Base-by-base conservation (phyloP, 2,113 vertebrate species). In the Pseudorhombus dupliciocellatus region DNA sequence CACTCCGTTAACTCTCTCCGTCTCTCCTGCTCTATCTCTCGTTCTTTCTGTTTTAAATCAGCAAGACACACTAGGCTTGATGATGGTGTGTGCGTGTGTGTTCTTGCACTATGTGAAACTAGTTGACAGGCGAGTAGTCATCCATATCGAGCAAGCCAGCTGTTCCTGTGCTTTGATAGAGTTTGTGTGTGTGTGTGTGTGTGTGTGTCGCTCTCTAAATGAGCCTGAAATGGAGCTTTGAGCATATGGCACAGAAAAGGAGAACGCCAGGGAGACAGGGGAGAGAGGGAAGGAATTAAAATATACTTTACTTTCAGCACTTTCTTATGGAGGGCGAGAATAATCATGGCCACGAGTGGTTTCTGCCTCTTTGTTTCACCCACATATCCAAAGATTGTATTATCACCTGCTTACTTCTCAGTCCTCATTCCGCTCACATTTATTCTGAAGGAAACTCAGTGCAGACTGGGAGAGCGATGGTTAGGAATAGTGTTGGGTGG, bases 71-170 rank as follows among this genome's bases (percentile, higher is more conserved):
- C 54, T 31, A 48, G 53, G 62, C 68, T 80, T 74, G 69, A 81
- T 80, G 73, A 64, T 66, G 64, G 31, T 65, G 65, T 70, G 21
- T 54, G 69, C 37, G 57, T 60, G 54, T 63, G 66, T 58, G 53
- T 52, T 26, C 58, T 59, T 42, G 62, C 26, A 15, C 16, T 51
- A 50, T 64, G 53, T 77, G 67, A 82, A 80, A 74, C 70, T 70
- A 63, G 83, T 84, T 90, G 89, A 88, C 88, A 87, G 78, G 85
- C 72, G 37, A 80, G 88, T 84, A 90, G 85, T 87, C 86, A 87
- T 88, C 88, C 88, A 87, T 90, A 88, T 89, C 83, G 79, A 85
- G 84, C 63, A 52, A 75, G 84, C 85, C 90, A 91, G 90, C 86
- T 91, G 89, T 87, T 88, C 83, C 61, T 50, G 37, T 87, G 73